Percentiles rank a stretch among this genome's conserved stretches.
Conservation (phyloP, 2,888 invertebrate genomes). For the Aradus depressus region DNA sequence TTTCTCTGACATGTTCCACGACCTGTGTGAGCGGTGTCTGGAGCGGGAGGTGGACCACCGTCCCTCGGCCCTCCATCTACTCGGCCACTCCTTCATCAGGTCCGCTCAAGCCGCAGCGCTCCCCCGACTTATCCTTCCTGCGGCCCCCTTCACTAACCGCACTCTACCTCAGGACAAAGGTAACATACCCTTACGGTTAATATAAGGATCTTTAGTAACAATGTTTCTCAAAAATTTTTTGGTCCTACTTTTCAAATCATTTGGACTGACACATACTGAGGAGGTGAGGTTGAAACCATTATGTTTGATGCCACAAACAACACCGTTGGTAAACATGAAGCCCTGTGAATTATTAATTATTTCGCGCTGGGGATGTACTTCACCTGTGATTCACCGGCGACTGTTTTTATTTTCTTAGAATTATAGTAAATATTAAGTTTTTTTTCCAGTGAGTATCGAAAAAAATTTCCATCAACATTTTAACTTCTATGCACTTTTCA, state of each 20-base stretch:
- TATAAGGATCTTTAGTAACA: not conserved
- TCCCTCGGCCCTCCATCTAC: constrained; percentile 56
- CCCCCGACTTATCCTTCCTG: constrained; percentile 53
- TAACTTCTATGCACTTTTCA: no score
- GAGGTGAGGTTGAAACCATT: no score
- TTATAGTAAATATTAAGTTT: no score
- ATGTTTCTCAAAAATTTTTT: not conserved
- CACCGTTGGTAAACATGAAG: no score
- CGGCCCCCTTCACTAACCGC: constrained; percentile 53
- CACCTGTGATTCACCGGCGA: no score
- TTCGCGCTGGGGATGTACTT: no score
- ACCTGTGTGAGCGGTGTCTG: constrained; percentile 60
- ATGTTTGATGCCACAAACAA: no score
- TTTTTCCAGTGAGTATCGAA: no score
- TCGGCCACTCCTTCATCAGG: constrained; percentile 67
- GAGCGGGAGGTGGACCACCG: constrained; percentile 56
- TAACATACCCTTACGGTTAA: constrained; percentile 34
- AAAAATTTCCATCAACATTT: no score
- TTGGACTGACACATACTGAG: no score
- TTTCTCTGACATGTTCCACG: constrained; percentile 66
- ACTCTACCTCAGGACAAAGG: constrained; percentile 42
- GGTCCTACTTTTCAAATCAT: not conserved
- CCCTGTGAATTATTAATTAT: no score
- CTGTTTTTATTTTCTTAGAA: no score
- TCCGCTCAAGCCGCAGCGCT: constrained; percentile 50